Conservation (phyloP, 2,888 invertebrate species). For the Nematopogon swammerdamellus region DNA sequence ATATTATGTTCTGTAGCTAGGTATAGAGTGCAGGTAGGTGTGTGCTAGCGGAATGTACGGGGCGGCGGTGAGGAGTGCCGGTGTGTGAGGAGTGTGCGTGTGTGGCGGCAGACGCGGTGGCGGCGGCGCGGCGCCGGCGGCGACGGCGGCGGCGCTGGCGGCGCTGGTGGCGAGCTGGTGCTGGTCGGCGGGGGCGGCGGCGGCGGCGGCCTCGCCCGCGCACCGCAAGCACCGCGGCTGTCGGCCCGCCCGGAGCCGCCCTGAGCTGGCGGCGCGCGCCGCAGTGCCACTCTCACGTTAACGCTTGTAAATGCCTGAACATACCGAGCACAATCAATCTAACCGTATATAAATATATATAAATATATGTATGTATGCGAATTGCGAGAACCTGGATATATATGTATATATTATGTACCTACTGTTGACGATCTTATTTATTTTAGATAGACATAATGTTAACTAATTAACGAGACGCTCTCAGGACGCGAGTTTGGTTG, state of each 20-base stretch:
- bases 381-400: conserved; percentile 11
- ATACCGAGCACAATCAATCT: conserved; percentile 14
- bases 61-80: too few relatives aligned
- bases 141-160: conserved; percentile 29
- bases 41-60: too few relatives aligned
- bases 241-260: conserved; percentile 50
- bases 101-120: conserved; percentile 18
- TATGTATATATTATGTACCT: conserved; percentile 11
- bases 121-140: conserved; percentile 31
- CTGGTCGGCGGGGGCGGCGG: conserved; percentile 22
- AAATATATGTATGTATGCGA: too few relatives aligned
- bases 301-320: conserved; percentile 13
- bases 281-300: conserved; percentile 5
- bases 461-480: conserved; percentile 38
- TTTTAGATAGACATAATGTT: conserved; percentile 51
- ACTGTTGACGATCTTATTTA: not conserved
- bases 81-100: conserved; percentile 5
- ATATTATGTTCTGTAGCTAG: too few relatives aligned
- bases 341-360: too few relatives aligned
- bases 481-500: conserved; percentile 8
- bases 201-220: conserved; percentile 12
- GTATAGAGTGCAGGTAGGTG: too few relatives aligned
- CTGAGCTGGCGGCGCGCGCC: conserved; percentile 25
- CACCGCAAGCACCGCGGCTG: conserved; percentile 57
- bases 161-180: conserved; percentile 30